phyloP scores from a whole-genome alignment of 1,140 invertebrate species.

The Zaprionus kolodkinae region DNA sequence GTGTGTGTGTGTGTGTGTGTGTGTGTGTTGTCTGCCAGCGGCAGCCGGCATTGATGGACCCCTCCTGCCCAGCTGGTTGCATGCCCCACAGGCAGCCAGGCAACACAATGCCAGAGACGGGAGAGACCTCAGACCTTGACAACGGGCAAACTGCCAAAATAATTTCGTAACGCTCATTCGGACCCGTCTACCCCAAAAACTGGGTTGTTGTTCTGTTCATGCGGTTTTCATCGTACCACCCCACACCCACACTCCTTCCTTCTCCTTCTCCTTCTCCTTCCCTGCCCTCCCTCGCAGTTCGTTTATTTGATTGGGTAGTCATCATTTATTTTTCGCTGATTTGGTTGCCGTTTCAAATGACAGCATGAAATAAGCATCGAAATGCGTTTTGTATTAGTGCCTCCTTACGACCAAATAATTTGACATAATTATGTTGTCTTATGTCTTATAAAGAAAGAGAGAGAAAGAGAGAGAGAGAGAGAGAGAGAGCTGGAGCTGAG shows the following conservation, averaged over 20 bases:
- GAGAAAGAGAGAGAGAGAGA: too few relatives aligned
- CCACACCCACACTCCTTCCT: background rate
- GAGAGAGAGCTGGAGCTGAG: background rate
- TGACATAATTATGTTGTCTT: conserved; percentile 52
- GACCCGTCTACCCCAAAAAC: background rate
- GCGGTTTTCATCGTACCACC: conserved; percentile 5
- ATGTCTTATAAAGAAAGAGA: background rate
- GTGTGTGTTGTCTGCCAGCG: conserved; percentile 9
- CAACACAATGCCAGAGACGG: conserved; percentile 29
- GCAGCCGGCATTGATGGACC: conserved; percentile 12
- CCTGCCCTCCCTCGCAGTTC: background rate
- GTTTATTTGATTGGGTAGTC: conserved; percentile 24
- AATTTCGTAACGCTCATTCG: conserved; percentile 72
- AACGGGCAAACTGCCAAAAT: conserved; percentile 68
- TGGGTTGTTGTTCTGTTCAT: background rate
- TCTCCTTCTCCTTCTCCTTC: background rate
- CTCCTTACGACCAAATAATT: conserved; percentile 44
- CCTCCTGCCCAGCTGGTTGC: conserved; percentile 9
- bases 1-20: background rate
- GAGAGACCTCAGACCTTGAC: conserved; percentile 33
- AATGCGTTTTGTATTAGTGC: conserved; percentile 33
- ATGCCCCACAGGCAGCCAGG: conserved; percentile 14
- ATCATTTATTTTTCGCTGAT: conserved; percentile 25
- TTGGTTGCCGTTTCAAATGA: conserved; percentile 49
- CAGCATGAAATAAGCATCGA: conserved; percentile 34